Evolutionary conservation across 2,797 vertebrate genomes (phyloP), one percentile per base, ranked within the genome.

Genomic region (Echiichthys vipera): DNA sequence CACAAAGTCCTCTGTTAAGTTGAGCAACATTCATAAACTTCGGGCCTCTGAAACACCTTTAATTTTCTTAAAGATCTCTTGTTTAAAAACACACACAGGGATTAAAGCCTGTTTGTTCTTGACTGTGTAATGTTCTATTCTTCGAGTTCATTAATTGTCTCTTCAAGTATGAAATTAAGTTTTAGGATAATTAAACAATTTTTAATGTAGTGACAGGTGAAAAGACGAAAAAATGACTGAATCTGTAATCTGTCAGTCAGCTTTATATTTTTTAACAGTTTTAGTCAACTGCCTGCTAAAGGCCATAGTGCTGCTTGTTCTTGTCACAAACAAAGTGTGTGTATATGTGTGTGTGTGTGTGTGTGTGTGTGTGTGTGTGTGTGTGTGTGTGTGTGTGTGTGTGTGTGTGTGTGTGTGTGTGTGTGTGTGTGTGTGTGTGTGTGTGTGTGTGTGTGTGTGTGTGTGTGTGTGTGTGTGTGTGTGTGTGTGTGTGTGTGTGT

Each of bases 321-420:
- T 84, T 64, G 79, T 84, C 70, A 79, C 71, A 83, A 77, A 85
- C 69, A 76, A n/a, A 47, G 70, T 57, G 61, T 81, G 71, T 69
- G 59, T 68, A 57, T 73, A 71, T 74, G 51, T 53, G 34, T 61
- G 4, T 62, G 54, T 57, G 54, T 73, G 75, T 63, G 39, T 64
- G 36, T 55, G 47, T 50, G 30, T 50, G 51, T 49, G 42, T 56
- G 45, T 55, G 64, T 56, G 67, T 57, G 61, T 78, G 68, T 68
- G 42, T 59, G 27, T 43, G 24, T 51, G 24, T 45, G 56, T 53
- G 53, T 55, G 34, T 24, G 29, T 55, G 58, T 50, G 43, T 40
- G 59, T 56, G 39, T 55, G 22, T 59, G 51, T 43, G 55, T 71
- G 40, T 66, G 65, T 64, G 74, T 32, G 13, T 71, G 77, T 61